Percentiles rank a stretch among this genome's conserved stretches.
Conservation (phyloP, 2,888 invertebrate species). For the Perithous albicinctus region DNA sequence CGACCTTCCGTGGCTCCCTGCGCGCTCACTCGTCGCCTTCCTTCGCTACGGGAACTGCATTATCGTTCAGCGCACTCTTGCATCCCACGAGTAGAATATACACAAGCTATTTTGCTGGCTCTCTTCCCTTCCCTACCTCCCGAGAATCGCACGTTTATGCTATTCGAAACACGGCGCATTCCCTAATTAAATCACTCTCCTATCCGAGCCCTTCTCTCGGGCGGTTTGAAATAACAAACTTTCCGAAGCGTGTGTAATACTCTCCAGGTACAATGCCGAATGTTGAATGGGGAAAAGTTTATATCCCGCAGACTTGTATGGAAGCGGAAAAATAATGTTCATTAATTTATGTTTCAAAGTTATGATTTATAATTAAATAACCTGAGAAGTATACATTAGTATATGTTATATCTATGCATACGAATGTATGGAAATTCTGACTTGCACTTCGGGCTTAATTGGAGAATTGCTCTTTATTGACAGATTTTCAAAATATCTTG, state of each 20-base stretch:
- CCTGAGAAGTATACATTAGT: background rate
- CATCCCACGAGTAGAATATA: slow-evolving; percentile 40
- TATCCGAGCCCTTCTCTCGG: slow-evolving; percentile 49
- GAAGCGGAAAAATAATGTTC: slow-evolving; percentile 7
- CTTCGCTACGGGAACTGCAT: slow-evolving; percentile 60
- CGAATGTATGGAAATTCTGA: background rate
- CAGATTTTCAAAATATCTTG: background rate
- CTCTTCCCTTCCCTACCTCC: slow-evolving; percentile 41
- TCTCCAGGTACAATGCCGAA: background rate
- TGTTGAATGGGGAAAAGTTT: slow-evolving; percentile 27
- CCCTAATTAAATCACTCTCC: slow-evolving; percentile 71
- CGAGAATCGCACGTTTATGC: slow-evolving; percentile 67
- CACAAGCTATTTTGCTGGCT: slow-evolving; percentile 30
- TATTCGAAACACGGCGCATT: slow-evolving; percentile 65
- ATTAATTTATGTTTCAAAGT: background rate
- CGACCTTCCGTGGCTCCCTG: slow-evolving; percentile 74
- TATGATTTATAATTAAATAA: slow-evolving; percentile 6
- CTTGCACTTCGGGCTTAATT: background rate
- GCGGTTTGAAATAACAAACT: slow-evolving; percentile 54
- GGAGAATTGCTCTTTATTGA: background rate
- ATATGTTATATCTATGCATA: background rate
- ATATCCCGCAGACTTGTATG: background rate
- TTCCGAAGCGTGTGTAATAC: slow-evolving; percentile 30
- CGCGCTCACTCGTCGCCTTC: slow-evolving; percentile 72
- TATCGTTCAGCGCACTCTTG: slow-evolving; percentile 64